Evolutionary conservation across 2,797 vertebrate genomes (phyloP), one percentile per base, ranked within the genome.

Genomic region (Gadopsis marmoratus): DNA sequence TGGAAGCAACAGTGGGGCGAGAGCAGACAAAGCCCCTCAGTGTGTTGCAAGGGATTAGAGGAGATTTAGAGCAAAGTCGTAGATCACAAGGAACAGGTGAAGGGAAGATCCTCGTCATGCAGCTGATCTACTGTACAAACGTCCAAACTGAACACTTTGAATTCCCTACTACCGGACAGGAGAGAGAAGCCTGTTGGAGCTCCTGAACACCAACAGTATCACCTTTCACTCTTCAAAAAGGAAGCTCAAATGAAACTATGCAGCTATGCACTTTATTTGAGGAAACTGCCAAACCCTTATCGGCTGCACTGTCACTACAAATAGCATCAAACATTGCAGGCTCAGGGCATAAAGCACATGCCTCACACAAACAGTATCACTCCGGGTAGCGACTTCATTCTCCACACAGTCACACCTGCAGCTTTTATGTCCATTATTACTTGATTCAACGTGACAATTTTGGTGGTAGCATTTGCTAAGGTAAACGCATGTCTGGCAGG

Each of bases 11-110:
- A 75, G 72, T 3, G 48, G 58, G 56, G 41, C 48, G 65, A 67
- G 64, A 48, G 65, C 48, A 82, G 78, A 79, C 68, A 35, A 56
- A 75, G 60, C 68, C 74, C 71, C 76, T 76, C 70, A 19, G 43
- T 79, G 72, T 86, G 83, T 67, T 81, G 67, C 54, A 33, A 58
- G 72, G 88, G 90, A 90, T 93, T 91, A 92, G 26, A 76, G 54
- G 69, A 85, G 88, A 87, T 90, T 86, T 84, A 78, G 77, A 78
- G 81, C 70, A 77, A 80, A 88, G 85, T 26, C 66, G 60, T 17
- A 68, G 68, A 89, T 84, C 83, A 89, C 62, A 88, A 47, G 76
- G 75, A 90, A 35, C 71, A 73, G 78, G 82, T 78, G 74, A 79
- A 55, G 81, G 64, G 76, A 86, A 78, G 84, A 73, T 79, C 79